These are phyloP conservation scores for Vireo griseus DNA, from an alignment of 2,797 vertebrate genomes.

Conservation along the genomic window DNA sequence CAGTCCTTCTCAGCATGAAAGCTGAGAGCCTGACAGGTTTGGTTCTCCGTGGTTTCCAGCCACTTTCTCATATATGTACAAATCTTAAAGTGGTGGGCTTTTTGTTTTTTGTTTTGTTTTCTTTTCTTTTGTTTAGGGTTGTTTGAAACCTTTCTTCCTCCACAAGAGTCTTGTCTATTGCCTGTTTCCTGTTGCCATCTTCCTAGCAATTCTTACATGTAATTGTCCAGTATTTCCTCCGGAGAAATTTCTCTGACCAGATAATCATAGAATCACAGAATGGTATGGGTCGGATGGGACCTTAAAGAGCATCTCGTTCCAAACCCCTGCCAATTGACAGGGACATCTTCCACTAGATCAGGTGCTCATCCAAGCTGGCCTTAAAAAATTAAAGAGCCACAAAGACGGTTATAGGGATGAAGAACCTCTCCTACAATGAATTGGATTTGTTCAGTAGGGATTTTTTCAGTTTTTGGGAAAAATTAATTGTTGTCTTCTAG, in stretches of 20 bases:
- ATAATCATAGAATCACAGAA: neutral
- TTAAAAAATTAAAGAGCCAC: neutral
- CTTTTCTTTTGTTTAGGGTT: neutral
- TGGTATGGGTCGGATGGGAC: neutral
- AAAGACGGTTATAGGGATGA: neutral
- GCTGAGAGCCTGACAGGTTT: neutral
- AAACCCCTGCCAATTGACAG: neutral
- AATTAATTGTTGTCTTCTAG: rapidly evolving
- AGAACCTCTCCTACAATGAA: neutral
- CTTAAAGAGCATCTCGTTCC: neutral
- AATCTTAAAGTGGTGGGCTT: neutral
- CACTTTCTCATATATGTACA: neutral
- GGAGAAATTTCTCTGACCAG: neutral
- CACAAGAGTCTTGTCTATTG: neutral
- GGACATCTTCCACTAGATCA: neutral
- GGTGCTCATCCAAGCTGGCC: neutral
- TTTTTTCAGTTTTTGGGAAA: neutral
- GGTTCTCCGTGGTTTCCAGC: neutral
- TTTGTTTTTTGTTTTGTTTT: neutral
- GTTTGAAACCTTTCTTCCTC: neutral
- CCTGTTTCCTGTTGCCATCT: neutral
- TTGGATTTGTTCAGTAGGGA: neutral
- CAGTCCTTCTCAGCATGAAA: neutral
- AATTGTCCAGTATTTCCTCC: neutral
- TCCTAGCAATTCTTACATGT: neutral